These are phyloP conservation scores for Mythimna pallens DNA, from an alignment of 2,888 invertebrate species.

Conservation along the genomic window DNA sequence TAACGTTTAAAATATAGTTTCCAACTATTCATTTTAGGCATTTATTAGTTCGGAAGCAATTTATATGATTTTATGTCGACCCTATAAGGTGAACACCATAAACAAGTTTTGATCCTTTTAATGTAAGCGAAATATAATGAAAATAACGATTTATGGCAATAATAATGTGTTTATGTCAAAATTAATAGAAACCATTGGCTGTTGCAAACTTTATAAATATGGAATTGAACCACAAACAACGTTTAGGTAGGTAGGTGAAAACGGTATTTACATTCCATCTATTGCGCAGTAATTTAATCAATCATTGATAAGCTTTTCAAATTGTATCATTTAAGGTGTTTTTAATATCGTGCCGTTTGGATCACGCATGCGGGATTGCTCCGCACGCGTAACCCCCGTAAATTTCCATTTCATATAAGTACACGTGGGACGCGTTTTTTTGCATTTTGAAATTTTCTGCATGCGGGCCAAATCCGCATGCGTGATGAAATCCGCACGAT, in stretches of 20 bases:
- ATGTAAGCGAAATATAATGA: constrained; percentile 26
- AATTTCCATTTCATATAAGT: too few species aligned
- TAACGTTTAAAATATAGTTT: constrained; percentile 34
- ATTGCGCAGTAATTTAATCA: background rate
- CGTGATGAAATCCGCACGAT: too few species aligned
- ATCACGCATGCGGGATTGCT: too few species aligned
- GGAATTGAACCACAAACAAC: background rate
- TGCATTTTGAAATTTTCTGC: too few species aligned
- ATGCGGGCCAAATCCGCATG: too few species aligned
- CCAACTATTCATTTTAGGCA: constrained; percentile 18
- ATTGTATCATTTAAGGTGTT: too few species aligned
- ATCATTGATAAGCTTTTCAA: too few species aligned
- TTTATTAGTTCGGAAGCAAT: constrained; percentile 44
- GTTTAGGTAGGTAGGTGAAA: background rate
- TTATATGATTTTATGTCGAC: constrained; percentile 26
- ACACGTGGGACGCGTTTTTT: too few species aligned
- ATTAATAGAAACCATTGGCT: constrained; percentile 10
- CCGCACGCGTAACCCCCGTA: too few species aligned
- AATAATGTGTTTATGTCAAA: constrained; percentile 19
- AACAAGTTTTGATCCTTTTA: constrained; percentile 35
- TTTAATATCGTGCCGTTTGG: too few species aligned
- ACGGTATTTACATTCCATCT: constrained; percentile 5
- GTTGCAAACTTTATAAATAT: constrained; percentile 18
- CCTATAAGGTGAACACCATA: constrained; percentile 21
- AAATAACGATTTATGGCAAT: constrained; percentile 39